phyloP scores from a whole-genome alignment of 2,888 invertebrate species.

The Acrobasis suavella region DNA sequence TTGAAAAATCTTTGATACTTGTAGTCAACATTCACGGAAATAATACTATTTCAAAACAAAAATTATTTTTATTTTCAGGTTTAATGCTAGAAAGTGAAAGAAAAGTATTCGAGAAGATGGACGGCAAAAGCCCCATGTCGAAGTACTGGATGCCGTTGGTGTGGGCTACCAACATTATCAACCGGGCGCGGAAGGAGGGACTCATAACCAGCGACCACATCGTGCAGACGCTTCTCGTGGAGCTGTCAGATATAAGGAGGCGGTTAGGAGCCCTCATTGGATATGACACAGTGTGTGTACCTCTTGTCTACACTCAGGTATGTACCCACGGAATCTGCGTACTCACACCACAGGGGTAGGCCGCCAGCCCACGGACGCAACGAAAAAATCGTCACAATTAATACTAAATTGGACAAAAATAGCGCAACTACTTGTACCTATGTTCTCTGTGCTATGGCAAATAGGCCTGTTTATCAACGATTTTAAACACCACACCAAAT shows the following conservation, averaged over 20 bases:
- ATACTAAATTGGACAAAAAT: too few relatives aligned
- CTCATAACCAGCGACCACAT: conserved; percentile 95
- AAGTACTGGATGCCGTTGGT: conserved; percentile 96
- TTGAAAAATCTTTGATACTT: too few relatives aligned
- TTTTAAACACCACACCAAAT: too few relatives aligned
- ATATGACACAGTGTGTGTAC: conserved; percentile 95
- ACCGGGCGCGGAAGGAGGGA: conserved; percentile 92
- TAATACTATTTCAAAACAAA: too few relatives aligned
- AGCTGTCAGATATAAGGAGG: conserved; percentile 93
- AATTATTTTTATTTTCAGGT: conserved; percentile 77
- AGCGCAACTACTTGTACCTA: too few relatives aligned
- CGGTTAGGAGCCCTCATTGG: conserved; percentile 92
- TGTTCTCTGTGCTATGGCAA: too few relatives aligned
- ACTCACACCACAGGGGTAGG: too few relatives aligned
- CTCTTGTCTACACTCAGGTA: conserved; percentile 95
- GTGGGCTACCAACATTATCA: conserved; percentile 96
- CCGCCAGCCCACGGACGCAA: too few relatives aligned
- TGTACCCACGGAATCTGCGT: conserved; percentile 34
- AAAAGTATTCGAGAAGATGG: conserved; percentile 95
- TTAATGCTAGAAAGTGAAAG: conserved; percentile 95
- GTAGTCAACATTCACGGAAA: too few relatives aligned
- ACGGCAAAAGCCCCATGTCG: conserved; percentile 94
- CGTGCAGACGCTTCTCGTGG: conserved; percentile 93
- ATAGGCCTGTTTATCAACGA: too few relatives aligned
- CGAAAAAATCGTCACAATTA: too few relatives aligned